Evolutionary conservation across 2,888 invertebrate species (phyloP).

Genomic region (Parnassius orleans): DNA sequence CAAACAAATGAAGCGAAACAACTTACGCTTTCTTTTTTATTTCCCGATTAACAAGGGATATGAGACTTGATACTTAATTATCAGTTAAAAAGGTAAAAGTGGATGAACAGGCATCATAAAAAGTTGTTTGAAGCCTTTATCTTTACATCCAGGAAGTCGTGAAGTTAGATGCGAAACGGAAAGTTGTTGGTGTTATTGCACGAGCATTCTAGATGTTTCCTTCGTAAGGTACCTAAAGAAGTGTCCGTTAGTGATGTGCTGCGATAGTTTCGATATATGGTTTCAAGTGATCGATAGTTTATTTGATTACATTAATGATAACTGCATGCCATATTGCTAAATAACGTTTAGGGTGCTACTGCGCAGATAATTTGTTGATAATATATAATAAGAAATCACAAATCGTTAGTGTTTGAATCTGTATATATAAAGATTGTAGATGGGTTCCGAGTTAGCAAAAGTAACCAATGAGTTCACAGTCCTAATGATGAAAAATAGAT

Average conservation of each 20-base stretch:
- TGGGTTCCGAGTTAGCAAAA: no score
- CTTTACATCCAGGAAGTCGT: constrained; percentile 5
- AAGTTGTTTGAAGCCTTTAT: not conserved
- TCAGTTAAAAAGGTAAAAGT: constrained; percentile 3
- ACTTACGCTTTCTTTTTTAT: no score
- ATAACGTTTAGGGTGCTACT: no score
- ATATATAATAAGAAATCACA: no score
- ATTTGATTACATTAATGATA: no score
- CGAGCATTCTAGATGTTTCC: constrained; percentile 1
- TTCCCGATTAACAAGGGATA: not conserved
- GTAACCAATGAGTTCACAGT: no score
- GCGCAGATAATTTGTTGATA: no score
- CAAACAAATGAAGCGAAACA: no score
- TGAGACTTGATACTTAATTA: not conserved
- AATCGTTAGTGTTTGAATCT: no score
- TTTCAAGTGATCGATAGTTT: not conserved
- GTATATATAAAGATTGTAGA: no score
- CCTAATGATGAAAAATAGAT: no score
- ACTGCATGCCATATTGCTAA: no score
- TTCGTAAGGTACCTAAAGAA: constrained; percentile 1
- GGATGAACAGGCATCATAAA: not conserved
- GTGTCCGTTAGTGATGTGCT: constrained; percentile 5
- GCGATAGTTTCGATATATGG: constrained; percentile 2
- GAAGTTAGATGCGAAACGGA: constrained; percentile 12
- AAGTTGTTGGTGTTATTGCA: constrained; percentile 7